Percentiles rank a stretch among this genome's conserved stretches.
Conservation (phyloP, 2,888 invertebrate species). For the Drosophila monieri region DNA sequence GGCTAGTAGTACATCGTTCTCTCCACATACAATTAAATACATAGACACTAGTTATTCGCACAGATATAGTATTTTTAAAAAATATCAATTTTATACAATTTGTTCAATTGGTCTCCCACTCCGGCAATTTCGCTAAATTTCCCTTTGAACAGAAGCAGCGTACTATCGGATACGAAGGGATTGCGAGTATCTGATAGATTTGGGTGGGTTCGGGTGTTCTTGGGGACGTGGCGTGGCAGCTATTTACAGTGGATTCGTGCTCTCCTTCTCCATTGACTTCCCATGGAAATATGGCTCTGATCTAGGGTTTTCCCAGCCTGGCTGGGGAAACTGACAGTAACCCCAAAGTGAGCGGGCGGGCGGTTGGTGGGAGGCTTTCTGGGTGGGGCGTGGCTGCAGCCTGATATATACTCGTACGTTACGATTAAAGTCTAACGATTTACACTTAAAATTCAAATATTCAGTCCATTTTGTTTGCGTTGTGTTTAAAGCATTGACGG, state of each 20-base stretch:
- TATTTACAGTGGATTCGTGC: constrained; percentile 59
- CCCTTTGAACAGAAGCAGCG: constrained; percentile 43
- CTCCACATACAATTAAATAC: constrained; percentile 35
- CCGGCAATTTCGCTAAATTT: constrained; percentile 10
- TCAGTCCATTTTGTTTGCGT: constrained; percentile 83
- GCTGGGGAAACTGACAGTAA: constrained; percentile 69
- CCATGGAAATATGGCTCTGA: constrained; percentile 13
- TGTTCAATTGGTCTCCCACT: constrained; percentile 54
- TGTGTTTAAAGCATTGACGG: constrained; percentile 82
- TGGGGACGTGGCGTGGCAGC: constrained; percentile 41
- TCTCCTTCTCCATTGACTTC: constrained; percentile 2
- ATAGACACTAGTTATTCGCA: constrained; percentile 37
- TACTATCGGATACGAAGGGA: constrained; percentile 23
- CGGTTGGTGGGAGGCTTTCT: constrained; percentile 20
- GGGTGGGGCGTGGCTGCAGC: constrained; percentile 50
- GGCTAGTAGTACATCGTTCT: constrained; percentile 43
- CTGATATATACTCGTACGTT: constrained; percentile 43
- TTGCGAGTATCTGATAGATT: constrained; percentile 5
- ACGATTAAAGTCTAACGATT: constrained; percentile 81
- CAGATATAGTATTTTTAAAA: constrained; percentile 46
- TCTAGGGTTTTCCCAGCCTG: constrained; percentile 61
- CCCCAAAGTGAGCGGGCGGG: constrained; percentile 28
- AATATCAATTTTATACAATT: constrained; percentile 68
- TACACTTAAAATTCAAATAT: constrained; percentile 83
- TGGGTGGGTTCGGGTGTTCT: constrained; percentile 2